Evolutionary conservation across 2,888 invertebrate species (phyloP), one percentile per base, ranked within the genome.

Genomic region (Caenorhabditis zanzibari): DNA sequence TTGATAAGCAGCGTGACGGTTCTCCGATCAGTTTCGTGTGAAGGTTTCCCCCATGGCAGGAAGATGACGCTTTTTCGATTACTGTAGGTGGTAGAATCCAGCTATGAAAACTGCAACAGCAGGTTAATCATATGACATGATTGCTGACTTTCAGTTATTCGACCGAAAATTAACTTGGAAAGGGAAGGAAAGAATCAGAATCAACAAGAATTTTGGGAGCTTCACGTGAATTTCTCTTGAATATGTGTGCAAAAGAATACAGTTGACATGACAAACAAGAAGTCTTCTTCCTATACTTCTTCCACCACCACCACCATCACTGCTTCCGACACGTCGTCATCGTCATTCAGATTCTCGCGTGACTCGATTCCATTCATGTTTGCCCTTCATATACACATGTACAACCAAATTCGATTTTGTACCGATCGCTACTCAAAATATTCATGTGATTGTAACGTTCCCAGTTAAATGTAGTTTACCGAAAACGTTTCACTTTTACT

Each of bases 331-430:
- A 38, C 66, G 52, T 35, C 52, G 52, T 52, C 52, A 38, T 52
- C 54, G 14, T 35, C 3, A 68, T 44, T 47, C 47, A 19, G 19
- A 47, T 19, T 19, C 19, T 71, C 71, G 56, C 64, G 71, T 79
- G 77, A 77, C 69, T 77, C 38, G 77, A 63, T 77, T 71, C 69
- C n/a, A 71, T 58, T 71, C 79, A 64, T 64, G 79, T 79, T 79
- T 79, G 79, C 79, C 64, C 49, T 3, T 19, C 47, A 19, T 47
- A 56, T 54, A 54, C 54, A 44, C 54, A 54, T 26, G 32, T 63
- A 66, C 63, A 58, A 52, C 38, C 61, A 76, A 64, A 71, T 79
- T 79, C 47, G 35, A 71, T 79, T 71, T 32, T 19, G 79, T 64
- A 71, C 56, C 69, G 56, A 49, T 59, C 66, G 38, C 68, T 26